phyloP scores from a whole-genome alignment of 2,113 vertebrate genomes.

The Tympanuchus pallidicinctus region DNA sequence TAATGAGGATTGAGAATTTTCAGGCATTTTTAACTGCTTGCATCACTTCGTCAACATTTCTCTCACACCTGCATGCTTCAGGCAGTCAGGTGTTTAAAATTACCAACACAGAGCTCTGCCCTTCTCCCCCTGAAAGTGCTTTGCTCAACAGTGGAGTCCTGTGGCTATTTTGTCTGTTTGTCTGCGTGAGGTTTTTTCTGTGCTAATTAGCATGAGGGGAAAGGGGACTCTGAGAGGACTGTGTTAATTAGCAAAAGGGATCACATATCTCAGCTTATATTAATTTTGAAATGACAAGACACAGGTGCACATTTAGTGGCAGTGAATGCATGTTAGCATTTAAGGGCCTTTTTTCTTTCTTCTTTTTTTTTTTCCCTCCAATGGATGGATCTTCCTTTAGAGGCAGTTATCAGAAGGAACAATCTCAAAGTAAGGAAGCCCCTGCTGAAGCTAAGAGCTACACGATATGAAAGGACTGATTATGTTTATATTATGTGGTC shows the following conservation, averaged over 20 bases:
- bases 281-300: constrained; percentile 66
- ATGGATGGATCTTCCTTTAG: constrained; percentile 1
- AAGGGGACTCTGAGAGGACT: constrained; percentile 34
- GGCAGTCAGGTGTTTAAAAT: constrained; percentile 77
- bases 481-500: constrained; percentile 55
- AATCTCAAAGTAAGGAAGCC: constrained; percentile 19
- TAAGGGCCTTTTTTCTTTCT: not conserved
- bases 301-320: constrained; percentile 31
- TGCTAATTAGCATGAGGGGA: constrained; percentile 51
- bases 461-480: constrained; percentile 53
- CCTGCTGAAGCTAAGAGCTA: not conserved
- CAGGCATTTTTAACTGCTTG: constrained; percentile 62
- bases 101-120: constrained; percentile 23
- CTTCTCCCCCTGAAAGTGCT: not conserved
- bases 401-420: not conserved
- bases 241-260: constrained; percentile 47
- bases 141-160: constrained; percentile 59
- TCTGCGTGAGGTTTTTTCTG: constrained; percentile 5
- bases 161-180: constrained; percentile 62
- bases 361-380: not conserved
- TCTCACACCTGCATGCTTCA: constrained; percentile 77
- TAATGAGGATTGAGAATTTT: constrained; percentile 71
- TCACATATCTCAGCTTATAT: constrained; percentile 36
- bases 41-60: constrained; percentile 45
- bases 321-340: not conserved